Evolutionary conservation across 2,113 vertebrate species (phyloP).

Genomic region (Camelus dromedarius): DNA sequence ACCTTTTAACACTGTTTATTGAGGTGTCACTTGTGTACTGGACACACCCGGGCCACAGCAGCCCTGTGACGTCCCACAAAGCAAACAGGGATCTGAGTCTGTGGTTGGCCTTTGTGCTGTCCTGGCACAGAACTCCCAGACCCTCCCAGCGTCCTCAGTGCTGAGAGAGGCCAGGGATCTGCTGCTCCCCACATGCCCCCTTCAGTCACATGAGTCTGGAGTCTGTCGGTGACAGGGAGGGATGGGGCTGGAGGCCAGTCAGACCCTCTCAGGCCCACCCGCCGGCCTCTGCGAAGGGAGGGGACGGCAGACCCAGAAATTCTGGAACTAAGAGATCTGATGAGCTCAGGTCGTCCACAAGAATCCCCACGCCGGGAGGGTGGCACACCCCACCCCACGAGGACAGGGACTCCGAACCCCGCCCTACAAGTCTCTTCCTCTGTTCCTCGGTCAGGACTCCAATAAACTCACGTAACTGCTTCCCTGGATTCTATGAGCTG

Average conservation of each 20-base stretch:
- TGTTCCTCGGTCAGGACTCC: too few species aligned
- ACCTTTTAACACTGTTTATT: background rate
- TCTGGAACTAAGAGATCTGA: background rate
- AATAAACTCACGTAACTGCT: too few species aligned
- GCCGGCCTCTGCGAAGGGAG: too few species aligned
- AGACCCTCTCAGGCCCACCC: too few species aligned
- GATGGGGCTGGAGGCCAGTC: background rate
- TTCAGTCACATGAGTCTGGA: background rate
- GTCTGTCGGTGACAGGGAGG: background rate
- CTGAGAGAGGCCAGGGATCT: background rate
- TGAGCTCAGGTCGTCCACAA: too few species aligned
- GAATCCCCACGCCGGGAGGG: too few species aligned
- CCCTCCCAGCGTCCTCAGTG: background rate
- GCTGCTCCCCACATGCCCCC: background rate
- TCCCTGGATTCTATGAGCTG: background rate
- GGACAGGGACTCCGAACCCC: background rate
- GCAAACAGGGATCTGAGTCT: background rate
- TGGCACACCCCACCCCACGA: too few species aligned
- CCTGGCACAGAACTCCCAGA: background rate
- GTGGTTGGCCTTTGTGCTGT: background rate
- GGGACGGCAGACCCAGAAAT: background rate
- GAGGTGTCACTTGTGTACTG: background rate
- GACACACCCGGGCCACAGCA: background rate
- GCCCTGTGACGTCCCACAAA: background rate
- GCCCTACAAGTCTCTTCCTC: background rate